Percentiles rank a stretch among this genome's conserved stretches.
phyloP scores from a whole-genome alignment of 2,888 invertebrate species.

The Papilio elwesi region DNA sequence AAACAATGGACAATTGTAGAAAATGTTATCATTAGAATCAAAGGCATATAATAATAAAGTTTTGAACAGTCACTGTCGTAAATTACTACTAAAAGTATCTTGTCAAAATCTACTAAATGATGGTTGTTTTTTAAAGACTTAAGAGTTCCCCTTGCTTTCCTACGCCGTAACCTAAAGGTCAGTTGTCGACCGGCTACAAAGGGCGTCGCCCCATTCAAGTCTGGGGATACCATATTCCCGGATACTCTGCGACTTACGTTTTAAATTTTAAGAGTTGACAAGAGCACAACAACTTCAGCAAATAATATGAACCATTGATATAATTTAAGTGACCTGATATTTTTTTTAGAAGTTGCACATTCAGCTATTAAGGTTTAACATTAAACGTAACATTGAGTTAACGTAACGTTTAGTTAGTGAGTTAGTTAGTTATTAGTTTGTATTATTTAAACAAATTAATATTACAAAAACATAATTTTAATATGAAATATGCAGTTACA shows the following conservation, averaged over 20 bases:
- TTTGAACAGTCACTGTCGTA: background rate
- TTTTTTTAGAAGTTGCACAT: too few relatives aligned
- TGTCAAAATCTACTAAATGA: slow-evolving; percentile 7
- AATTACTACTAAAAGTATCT: slow-evolving; percentile 18
- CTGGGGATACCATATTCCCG: slow-evolving; percentile 39
- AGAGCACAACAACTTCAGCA: background rate
- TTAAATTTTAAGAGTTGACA: slow-evolving; percentile 10
- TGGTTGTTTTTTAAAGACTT: background rate
- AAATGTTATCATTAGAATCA: too few relatives aligned
- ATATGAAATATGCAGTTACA: too few relatives aligned
- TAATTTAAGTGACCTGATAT: too few relatives aligned
- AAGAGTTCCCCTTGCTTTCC: slow-evolving; percentile 44
- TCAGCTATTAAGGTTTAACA: too few relatives aligned
- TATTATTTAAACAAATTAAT: too few relatives aligned
- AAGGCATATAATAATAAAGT: background rate
- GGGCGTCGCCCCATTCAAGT: slow-evolving; percentile 66
- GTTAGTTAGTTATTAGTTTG: too few relatives aligned
- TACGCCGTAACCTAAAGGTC: slow-evolving; percentile 66
- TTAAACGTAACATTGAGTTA: too few relatives aligned
- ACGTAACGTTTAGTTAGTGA: too few relatives aligned
- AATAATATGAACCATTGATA: background rate
- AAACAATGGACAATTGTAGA: too few relatives aligned
- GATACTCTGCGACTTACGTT: slow-evolving; percentile 11
- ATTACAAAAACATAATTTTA: too few relatives aligned
- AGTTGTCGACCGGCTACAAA: slow-evolving; percentile 67